Conservation (phyloP, 2,888 invertebrate species). For the Eurytoma adleriae region DNA sequence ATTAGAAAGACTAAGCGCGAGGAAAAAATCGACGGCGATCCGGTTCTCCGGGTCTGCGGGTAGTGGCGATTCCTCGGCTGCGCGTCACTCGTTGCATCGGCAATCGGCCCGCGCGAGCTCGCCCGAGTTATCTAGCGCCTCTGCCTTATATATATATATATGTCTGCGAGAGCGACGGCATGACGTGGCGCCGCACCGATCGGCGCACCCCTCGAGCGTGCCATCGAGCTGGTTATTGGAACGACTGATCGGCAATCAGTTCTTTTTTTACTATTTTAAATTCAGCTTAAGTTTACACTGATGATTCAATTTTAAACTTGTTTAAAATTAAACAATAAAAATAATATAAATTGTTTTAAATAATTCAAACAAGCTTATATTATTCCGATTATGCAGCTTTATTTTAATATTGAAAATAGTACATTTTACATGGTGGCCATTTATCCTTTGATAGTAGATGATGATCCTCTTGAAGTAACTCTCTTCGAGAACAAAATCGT, state of each 20-base stretch:
- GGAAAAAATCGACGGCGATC: slow-evolving; percentile 31
- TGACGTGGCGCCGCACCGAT: slow-evolving; percentile 42
- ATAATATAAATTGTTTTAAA: too few species aligned
- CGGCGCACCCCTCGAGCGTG: slow-evolving; percentile 15
- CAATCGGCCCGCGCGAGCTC: slow-evolving; percentile 20
- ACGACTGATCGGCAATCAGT: too few species aligned
- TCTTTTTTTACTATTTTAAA: too few species aligned
- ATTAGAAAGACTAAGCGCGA: slow-evolving; percentile 32
- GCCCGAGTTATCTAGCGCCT: neutral
- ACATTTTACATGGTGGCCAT: neutral
- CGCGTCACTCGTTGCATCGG: slow-evolving; percentile 32
- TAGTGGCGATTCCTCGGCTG: neutral
- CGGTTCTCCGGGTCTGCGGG: slow-evolving; percentile 48
- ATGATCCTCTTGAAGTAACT: slow-evolving; percentile 1
- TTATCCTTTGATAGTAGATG: neutral
- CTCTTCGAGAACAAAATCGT: slow-evolving; percentile 27
- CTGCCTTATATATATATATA: neutral
- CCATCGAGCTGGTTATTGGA: too few species aligned
- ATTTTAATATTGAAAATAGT: too few species aligned
- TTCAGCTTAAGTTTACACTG: too few species aligned
- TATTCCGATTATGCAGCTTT: too few species aligned
- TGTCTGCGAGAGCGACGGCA: neutral
- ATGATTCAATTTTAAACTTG: too few species aligned
- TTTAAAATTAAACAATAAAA: too few species aligned
- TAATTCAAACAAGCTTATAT: neutral